These are phyloP conservation scores for Albula goreensis DNA, from an alignment of 2,113 vertebrate genomes.

Conservation along the genomic window DNA sequence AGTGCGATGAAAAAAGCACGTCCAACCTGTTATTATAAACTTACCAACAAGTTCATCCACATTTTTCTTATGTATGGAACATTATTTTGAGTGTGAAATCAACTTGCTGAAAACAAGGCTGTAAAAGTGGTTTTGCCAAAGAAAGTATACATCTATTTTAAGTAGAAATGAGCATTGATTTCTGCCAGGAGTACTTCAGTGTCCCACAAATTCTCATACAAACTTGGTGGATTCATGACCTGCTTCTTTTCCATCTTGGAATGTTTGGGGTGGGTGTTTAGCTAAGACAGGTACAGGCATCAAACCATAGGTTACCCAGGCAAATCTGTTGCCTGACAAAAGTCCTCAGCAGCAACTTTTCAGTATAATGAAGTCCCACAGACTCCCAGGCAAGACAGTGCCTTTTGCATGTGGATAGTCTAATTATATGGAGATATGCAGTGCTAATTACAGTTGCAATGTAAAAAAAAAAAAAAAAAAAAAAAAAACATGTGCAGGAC, in stretches of 20 bases:
- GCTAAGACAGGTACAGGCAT: background rate
- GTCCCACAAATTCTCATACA: background rate
- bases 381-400: background rate
- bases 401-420: background rate
- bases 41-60: background rate
- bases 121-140: background rate
- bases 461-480: background rate
- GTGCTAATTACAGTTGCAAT: background rate
- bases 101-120: background rate
- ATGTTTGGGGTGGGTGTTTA: background rate
- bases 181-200: background rate
- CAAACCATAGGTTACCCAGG: background rate
- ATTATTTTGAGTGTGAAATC: background rate
- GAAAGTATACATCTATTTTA: conserved; percentile 1
- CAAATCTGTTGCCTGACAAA: background rate
- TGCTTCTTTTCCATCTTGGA: background rate
- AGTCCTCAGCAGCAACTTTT: no score
- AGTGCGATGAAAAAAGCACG: background rate
- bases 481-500: background rate
- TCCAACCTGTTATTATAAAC: background rate
- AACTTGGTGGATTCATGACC: background rate
- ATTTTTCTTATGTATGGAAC: background rate
- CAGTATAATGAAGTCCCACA: background rate
- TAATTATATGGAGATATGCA: background rate
- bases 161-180: background rate